A percentile compares a stretch with the other conserved stretches of the same genome.
Conservation (phyloP, 2,888 invertebrate genomes). For the Deroplatys truncata region DNA sequence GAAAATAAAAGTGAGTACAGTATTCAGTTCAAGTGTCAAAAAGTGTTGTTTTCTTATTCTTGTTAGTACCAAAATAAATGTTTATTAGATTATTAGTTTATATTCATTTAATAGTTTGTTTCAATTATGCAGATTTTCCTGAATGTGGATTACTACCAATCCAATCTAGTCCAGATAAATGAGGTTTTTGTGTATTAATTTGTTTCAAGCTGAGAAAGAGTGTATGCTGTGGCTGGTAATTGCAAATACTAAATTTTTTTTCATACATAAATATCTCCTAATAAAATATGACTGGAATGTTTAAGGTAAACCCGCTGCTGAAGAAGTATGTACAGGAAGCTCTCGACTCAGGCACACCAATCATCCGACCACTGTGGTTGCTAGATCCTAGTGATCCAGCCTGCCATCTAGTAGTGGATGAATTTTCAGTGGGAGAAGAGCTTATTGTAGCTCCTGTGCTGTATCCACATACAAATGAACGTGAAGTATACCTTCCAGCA, state of each 20-base stretch:
- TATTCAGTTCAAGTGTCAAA: too few species aligned
- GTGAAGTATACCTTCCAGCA: slow-evolving; percentile 83
- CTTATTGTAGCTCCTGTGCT: slow-evolving; percentile 87
- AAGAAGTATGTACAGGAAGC: slow-evolving; percentile 75
- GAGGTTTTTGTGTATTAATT: too few species aligned
- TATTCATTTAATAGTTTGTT: too few species aligned
- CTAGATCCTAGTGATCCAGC: slow-evolving; percentile 73
- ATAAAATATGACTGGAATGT: background rate
- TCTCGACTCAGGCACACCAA: slow-evolving; percentile 73
- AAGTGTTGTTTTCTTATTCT: too few species aligned
- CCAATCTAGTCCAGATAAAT: too few species aligned
- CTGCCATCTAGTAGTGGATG: slow-evolving; percentile 72
- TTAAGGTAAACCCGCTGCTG: slow-evolving; percentile 67
- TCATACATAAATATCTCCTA: background rate
- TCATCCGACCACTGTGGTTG: slow-evolving; percentile 89
- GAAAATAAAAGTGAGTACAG: too few species aligned
- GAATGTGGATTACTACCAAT: too few species aligned
- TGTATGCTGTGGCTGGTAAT: too few species aligned
- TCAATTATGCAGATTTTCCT: too few species aligned
- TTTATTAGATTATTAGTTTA: too few species aligned
- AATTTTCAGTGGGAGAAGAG: slow-evolving; percentile 87
- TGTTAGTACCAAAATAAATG: too few species aligned
- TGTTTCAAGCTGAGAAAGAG: too few species aligned
- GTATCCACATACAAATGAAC: slow-evolving; percentile 60
- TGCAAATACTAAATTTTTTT: background rate